Evolutionary conservation across 1,140 invertebrate genomes (phyloP).

Genomic region (Temnothorax longispinosus): DNA sequence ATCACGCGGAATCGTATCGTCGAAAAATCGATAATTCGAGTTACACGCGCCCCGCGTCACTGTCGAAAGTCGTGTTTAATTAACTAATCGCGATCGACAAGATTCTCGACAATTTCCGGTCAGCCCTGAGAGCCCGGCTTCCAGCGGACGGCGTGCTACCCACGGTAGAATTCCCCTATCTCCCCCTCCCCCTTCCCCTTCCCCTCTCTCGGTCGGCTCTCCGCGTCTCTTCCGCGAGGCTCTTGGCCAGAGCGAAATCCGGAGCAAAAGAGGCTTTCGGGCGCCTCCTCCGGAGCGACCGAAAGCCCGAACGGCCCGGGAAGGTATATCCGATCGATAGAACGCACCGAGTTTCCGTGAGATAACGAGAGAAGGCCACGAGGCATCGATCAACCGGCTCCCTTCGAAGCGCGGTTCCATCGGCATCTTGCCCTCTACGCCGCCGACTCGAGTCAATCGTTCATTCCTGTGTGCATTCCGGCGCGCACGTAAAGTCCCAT

Average conservation of each 20-base stretch:
- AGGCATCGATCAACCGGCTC: conserved; percentile 72
- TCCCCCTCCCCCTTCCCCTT: too few species aligned
- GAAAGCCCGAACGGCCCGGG: conserved; percentile 43
- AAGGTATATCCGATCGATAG: conserved; percentile 72
- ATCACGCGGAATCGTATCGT: not conserved
- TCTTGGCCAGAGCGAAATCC: conserved; percentile 19
- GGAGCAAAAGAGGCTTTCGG: conserved; percentile 50
- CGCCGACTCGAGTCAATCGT: conserved; percentile 33
- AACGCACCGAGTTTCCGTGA: conserved; percentile 69
- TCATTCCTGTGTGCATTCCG: conserved; percentile 40
- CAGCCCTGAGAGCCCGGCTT: not conserved
- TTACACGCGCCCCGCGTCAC: not conserved
- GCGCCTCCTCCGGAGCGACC: not conserved
- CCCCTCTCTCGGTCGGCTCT: not conserved
- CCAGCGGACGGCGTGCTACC: not conserved
- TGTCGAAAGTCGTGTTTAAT: conserved; percentile 37
- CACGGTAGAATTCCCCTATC: not conserved
- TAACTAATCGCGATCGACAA: conserved; percentile 23
- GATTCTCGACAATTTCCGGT: conserved; percentile 44
- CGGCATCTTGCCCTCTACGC: conserved; percentile 25
- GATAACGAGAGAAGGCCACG: conserved; percentile 68
- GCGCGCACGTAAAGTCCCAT: not conserved
- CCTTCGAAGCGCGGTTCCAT: conserved; percentile 36
- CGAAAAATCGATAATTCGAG: conserved; percentile 16
- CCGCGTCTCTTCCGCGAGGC: conserved; percentile 1